phyloP scores from a whole-genome alignment of 2,888 invertebrate species.

The Fragum fragum region DNA sequence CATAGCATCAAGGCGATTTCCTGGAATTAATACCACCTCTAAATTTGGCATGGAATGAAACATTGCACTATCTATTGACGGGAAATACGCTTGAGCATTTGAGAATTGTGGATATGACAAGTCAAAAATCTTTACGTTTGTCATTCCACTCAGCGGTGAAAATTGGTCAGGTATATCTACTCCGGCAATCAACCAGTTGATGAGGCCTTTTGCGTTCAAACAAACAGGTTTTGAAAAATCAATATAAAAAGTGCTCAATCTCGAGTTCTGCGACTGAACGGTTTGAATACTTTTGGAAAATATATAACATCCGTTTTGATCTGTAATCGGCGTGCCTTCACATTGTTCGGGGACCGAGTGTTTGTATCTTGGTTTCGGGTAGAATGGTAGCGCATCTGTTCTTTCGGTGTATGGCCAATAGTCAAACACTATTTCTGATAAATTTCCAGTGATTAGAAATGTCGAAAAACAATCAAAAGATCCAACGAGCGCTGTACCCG shows the following conservation, averaged over 20 bases:
- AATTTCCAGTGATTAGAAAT: not conserved
- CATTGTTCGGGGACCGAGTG: not conserved
- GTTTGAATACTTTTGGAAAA: not conserved
- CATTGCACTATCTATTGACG: not conserved
- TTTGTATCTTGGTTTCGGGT: slow-evolving; percentile 2
- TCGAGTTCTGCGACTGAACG: not conserved
- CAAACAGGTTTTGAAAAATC: slow-evolving; percentile 1
- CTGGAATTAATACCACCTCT: not conserved
- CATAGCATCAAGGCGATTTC: not conserved
- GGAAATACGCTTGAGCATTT: not conserved
- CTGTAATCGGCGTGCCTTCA: not conserved
- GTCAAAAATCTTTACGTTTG: not conserved
- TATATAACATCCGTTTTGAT: not conserved
- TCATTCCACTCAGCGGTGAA: not conserved
- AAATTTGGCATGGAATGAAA: not conserved
- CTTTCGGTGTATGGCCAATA: not conserved
- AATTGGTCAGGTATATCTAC: not conserved
- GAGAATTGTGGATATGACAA: not conserved
- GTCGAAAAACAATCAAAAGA: not conserved
- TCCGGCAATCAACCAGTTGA: not conserved
- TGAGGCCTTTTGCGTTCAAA: not conserved
- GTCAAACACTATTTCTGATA: not conserved
- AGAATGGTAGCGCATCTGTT: not conserved
- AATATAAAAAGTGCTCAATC: not conserved
- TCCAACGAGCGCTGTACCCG: not conserved